Conservation (phyloP, 23 tunicate genomes). For the Styela clava region DNA sequence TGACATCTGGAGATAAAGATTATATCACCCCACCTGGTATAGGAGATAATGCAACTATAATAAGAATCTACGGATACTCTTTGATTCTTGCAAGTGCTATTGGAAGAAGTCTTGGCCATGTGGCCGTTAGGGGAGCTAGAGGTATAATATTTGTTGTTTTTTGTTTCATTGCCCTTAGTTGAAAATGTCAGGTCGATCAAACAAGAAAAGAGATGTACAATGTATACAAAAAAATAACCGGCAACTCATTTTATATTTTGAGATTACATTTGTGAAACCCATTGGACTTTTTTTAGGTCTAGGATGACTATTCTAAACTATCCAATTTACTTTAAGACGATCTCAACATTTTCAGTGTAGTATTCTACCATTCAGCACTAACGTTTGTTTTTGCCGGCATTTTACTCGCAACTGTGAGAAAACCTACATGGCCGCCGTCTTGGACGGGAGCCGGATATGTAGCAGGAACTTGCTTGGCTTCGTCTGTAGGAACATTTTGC, state of each 20-base stretch:
- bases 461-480: conserved; percentile 53
- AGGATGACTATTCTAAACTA: no score
- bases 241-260: no score
- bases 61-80: conserved; percentile 52
- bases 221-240: no score
- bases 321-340: conserved; percentile 36
- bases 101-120: conserved; percentile 66
- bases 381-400: conserved; percentile 34
- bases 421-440: conserved; percentile 57
- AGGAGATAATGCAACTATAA: conserved; percentile 37
- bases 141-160: conserved; percentile 39
- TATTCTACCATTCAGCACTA: conserved; percentile 60
- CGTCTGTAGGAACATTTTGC: conserved; percentile 74
- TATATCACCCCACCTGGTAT: conserved; percentile 41
- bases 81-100: conserved; percentile 56
- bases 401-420: conserved; percentile 41
- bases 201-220: no score
- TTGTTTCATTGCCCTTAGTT: no score
- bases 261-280: no score
- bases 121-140: conserved; percentile 56
- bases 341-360: conserved; percentile 53
- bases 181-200: no score
- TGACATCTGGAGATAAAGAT: conserved; percentile 47
- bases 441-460: conserved; percentile 51
- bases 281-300: no score